Evolutionary conservation across 2,888 invertebrate species (phyloP), one percentile per base, ranked within the genome.

Genomic region (Drosophila emarginata): DNA sequence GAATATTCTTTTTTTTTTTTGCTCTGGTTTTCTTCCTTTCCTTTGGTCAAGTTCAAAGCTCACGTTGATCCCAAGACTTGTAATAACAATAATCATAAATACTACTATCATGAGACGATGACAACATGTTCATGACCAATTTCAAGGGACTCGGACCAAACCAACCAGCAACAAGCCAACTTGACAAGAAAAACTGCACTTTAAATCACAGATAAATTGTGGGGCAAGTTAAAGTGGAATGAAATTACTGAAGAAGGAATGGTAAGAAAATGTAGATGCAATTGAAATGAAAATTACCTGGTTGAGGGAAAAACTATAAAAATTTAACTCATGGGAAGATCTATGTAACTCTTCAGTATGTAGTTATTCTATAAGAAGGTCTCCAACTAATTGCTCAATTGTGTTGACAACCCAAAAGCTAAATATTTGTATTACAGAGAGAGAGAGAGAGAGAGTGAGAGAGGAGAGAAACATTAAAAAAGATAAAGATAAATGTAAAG

Each of bases 61-160:
- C 69, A 80, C 76, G 76, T 72, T 21, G 7, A 51, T 14, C 52
- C 50, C 56, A 26, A 51, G 50, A 70, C 61, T 76, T 51, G 62
- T 70, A 79, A 84, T 79, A 79, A 79, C 69, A 73, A 84, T 80
- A 79, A 77, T 79, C 81, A 67, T 84, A 77, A 81, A 81, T 77
- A 76, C 59, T 52, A 64, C 58, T n/a, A 23, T 23, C 54, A 32
- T 36, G 69, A 50, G 78, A 74, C 79, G 85, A 81, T 81, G 85
- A 81, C 85, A 81, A 81, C 76, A 63, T 63, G 65, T 62, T 64
- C 80, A 68, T 72, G 80, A 80, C 80, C 40, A 36, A 12, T 40
- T 21, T 23, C 58, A 6, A 26, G 36, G 21, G 26, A 52, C 15
- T 23, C n/a, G 39, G 12, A 21, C 3, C 40, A 0, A 45, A 15